These are phyloP conservation scores for Microtus montanus DNA, from an alignment of 2,113 vertebrate species.

Conservation along the genomic window DNA sequence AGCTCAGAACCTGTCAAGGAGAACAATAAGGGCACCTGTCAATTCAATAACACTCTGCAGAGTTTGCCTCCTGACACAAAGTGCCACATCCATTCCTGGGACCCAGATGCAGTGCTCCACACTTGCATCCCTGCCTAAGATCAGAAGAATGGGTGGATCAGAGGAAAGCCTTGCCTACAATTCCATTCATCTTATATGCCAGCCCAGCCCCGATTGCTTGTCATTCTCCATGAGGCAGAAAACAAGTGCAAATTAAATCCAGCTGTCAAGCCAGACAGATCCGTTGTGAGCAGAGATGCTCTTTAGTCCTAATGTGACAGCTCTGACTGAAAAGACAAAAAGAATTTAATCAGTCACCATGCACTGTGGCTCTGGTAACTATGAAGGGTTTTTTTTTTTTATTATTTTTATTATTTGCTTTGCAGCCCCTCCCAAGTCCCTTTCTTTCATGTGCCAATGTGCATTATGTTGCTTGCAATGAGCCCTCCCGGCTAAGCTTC, in stretches of 20 bases:
- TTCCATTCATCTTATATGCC: slow-evolving; percentile 36
- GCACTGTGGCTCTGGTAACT: slow-evolving; percentile 54
- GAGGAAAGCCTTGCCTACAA: neutral
- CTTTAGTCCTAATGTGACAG: slow-evolving; percentile 72
- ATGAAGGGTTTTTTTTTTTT: neutral
- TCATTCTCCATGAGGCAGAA: slow-evolving; percentile 71
- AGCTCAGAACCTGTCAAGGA: neutral
- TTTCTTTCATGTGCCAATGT: slow-evolving; percentile 53
- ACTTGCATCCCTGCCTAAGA: neutral
- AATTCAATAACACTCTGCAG: neutral
- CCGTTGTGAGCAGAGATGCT: slow-evolving; percentile 56
- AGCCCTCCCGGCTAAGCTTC: slow-evolving; percentile 59
- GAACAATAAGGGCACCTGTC: slow-evolving; percentile 13
- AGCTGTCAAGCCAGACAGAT: slow-evolving; percentile 69
- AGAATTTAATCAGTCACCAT: slow-evolving; percentile 79
- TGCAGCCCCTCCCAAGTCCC: neutral
- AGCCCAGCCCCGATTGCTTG: slow-evolving; percentile 56
- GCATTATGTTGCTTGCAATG: slow-evolving; percentile 46
- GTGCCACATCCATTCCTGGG: neutral
- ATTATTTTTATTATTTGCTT: slow-evolving; percentile 31
- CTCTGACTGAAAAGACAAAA: slow-evolving; percentile 80
- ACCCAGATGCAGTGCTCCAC: neutral
- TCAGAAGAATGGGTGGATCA: neutral
- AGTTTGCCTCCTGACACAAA: neutral
- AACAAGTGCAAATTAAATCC: slow-evolving; percentile 72